Percentiles rank a stretch among this genome's conserved stretches.
phyloP scores from a whole-genome alignment of 2,797 vertebrate species.

The Sebastes oblongus region DNA sequence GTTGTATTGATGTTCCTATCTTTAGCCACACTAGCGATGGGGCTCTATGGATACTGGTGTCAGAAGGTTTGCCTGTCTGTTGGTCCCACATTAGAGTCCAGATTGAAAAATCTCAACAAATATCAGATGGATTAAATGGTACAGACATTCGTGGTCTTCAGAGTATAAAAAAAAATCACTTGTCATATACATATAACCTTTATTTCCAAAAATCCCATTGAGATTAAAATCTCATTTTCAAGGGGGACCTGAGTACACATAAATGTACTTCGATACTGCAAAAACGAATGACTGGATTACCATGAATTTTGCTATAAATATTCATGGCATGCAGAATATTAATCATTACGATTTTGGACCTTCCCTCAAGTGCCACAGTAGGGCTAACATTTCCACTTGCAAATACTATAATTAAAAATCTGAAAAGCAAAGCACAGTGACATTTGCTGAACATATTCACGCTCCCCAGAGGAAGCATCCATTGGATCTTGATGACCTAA shows the following conservation, averaged over 20 bases:
- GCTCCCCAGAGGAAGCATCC: background rate
- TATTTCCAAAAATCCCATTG: no score
- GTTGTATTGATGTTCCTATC: background rate
- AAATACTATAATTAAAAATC: background rate
- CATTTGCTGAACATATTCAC: background rate
- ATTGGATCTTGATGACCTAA: no score
- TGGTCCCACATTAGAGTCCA: background rate
- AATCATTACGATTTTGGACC: background rate
- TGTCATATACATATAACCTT: no score
- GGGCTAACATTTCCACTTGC: background rate
- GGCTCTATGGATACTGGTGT: background rate
- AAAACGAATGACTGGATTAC: background rate
- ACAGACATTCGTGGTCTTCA: background rate
- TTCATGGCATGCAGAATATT: background rate
- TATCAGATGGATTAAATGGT: no score
- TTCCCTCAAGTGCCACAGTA: background rate
- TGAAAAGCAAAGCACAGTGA: background rate
- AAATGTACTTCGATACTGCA: background rate
- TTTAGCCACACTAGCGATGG: background rate
- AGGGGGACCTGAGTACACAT: no score
- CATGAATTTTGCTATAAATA: background rate
- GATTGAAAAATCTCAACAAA: background rate
- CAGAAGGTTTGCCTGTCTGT: background rate
- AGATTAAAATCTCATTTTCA: no score
- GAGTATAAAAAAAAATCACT: background rate